phyloP scores from a whole-genome alignment of 2,888 invertebrate genomes.

The Apodemia mormo region DNA sequence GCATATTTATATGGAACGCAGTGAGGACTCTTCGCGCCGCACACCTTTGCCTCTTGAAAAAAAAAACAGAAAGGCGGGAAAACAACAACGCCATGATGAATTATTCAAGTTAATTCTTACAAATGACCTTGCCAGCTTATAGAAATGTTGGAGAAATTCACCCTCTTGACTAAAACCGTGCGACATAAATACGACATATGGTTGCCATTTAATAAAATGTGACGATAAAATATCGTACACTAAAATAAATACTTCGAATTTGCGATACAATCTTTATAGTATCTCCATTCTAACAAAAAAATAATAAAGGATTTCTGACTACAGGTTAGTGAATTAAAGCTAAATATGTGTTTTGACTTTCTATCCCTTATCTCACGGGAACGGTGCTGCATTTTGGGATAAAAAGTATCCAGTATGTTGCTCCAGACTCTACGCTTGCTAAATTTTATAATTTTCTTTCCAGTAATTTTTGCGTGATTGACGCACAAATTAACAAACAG shows the following conservation, averaged over 20 bases:
- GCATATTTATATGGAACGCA: conserved; percentile 27
- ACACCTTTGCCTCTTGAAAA: conserved; percentile 45
- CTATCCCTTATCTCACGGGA: too few species aligned
- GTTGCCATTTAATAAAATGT: conserved; percentile 44
- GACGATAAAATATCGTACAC: conserved; percentile 26
- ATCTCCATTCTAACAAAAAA: too few species aligned
- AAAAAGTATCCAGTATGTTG: too few species aligned
- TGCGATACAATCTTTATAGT: conserved; percentile 20
- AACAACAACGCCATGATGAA: conserved; percentile 62
- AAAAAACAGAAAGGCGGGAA: conserved; percentile 55
- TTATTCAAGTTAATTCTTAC: conserved; percentile 66
- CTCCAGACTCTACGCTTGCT: too few species aligned
- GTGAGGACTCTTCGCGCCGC: conserved; percentile 11
- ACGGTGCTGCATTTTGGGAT: too few species aligned
- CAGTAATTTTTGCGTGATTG: too few species aligned
- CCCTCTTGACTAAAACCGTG: conserved; percentile 41
- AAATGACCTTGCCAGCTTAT: conserved; percentile 59
- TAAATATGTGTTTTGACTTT: too few species aligned
- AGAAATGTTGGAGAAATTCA: conserved; percentile 34
- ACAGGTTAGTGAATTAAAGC: too few species aligned
- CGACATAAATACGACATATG: conserved; percentile 55
- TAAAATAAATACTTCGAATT: conserved; percentile 38
- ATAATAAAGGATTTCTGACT: too few species aligned
- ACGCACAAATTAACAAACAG: too few species aligned
- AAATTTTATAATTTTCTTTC: too few species aligned